Conservation (phyloP, 2,113 vertebrate species). For the Eulemur macaco region DNA sequence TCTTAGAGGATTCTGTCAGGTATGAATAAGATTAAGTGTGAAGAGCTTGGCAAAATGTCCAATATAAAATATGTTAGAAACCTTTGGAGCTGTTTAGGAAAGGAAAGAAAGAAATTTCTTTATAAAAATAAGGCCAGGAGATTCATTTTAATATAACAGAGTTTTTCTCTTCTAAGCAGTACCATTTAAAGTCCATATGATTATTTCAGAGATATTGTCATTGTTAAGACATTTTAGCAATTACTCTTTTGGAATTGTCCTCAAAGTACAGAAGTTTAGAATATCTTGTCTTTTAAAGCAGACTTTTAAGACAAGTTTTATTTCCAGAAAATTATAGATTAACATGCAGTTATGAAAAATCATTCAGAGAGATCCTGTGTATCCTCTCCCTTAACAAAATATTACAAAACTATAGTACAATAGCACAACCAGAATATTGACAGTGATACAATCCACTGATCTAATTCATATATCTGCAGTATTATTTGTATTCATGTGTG, state of each 20-base stretch:
- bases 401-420: background rate
- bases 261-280: constrained; percentile 21
- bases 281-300: constrained; percentile 8
- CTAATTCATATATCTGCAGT: background rate
- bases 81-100: background rate
- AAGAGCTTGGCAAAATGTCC: background rate
- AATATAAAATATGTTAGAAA: background rate
- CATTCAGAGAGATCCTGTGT: constrained; percentile 25
- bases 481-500: background rate
- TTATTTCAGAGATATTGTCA: background rate
- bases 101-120: constrained; percentile 3
- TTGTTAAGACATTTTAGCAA: constrained; percentile 35
- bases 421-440: background rate
- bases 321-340: background rate
- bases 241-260: background rate
- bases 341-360: background rate
- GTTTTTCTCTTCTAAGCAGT: constrained; percentile 27
- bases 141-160: background rate
- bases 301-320: background rate
- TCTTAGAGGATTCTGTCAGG: constrained; percentile 32
- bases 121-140: background rate
- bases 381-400: background rate
- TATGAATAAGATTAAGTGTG: constrained; percentile 12
- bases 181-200: background rate
- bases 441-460: background rate